These are phyloP conservation scores for Phenganax subtilis DNA, from an alignment of 92 coral and sea anemone species.

Conservation along the genomic window DNA sequence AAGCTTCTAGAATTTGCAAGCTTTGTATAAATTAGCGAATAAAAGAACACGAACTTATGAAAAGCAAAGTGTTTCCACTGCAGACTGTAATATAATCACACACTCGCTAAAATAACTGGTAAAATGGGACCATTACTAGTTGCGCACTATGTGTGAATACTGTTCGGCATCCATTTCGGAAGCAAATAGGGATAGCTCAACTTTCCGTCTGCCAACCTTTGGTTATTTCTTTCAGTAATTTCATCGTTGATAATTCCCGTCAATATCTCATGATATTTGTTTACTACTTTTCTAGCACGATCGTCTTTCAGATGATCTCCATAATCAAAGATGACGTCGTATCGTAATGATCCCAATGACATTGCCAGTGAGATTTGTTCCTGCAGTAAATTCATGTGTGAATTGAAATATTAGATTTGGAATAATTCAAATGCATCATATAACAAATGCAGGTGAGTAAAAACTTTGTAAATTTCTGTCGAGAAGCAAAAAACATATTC, in stretches of 20 bases:
- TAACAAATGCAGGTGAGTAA: too few relatives aligned
- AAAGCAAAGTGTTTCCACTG: too few relatives aligned
- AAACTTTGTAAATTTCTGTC: too few relatives aligned
- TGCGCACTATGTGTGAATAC: conserved; percentile 41
- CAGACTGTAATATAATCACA: too few relatives aligned
- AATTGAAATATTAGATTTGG: too few relatives aligned
- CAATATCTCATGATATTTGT: conserved; percentile 26
- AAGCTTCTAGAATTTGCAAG: too few relatives aligned
- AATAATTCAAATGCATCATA: too few relatives aligned
- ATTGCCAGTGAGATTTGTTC: conserved; percentile 32
- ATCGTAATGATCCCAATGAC: conserved; percentile 39
- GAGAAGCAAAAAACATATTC: too few relatives aligned
- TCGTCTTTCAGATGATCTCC: conserved; percentile 40
- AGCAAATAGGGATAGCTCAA: conserved; percentile 50
- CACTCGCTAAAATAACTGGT: too few relatives aligned
- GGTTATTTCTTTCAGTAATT: conserved; percentile 26
- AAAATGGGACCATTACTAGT: too few relatives aligned
- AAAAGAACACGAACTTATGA: too few relatives aligned
- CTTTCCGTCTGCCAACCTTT: conserved; percentile 33
- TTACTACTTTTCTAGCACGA: conserved; percentile 32
- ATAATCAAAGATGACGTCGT: conserved; percentile 53
- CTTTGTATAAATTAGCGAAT: too few relatives aligned
- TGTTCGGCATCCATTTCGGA: conserved; percentile 56
- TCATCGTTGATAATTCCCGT: conserved; percentile 23
- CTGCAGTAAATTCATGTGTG: not conserved